A percentile compares a stretch with the other conserved stretches of the same genome.
phyloP scores from a whole-genome alignment of 1,140 invertebrate genomes.

The Pseudomyrmex dendroicus region DNA sequence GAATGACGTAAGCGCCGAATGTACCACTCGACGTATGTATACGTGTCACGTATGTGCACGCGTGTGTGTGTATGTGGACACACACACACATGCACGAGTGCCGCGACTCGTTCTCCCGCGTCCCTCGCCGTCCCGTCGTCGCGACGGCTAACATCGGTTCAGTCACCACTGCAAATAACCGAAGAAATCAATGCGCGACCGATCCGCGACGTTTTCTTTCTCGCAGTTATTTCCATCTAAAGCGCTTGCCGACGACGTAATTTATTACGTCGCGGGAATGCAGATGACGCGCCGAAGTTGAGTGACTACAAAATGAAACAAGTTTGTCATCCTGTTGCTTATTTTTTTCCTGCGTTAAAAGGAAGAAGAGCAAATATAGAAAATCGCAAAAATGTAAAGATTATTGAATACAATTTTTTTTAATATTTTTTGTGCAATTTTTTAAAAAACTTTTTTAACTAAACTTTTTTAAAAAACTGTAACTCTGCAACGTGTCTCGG shows the following conservation, averaged over 20 bases:
- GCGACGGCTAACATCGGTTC: conserved; percentile 56
- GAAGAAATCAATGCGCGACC: conserved; percentile 56
- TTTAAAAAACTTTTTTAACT: no score
- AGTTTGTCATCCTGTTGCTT: background rate
- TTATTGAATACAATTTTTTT: background rate
- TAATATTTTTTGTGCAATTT: background rate
- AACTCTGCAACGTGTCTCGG: no score
- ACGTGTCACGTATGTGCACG: background rate
- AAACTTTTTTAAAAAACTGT: background rate
- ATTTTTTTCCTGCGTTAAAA: background rate
- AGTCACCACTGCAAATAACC: conserved; percentile 73
- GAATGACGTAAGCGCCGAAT: conserved; percentile 76
- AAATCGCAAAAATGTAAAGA: background rate
- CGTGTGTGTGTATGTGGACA: background rate
- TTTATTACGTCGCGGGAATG: conserved; percentile 24
- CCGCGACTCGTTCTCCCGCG: conserved; percentile 7
- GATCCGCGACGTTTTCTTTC: conserved; percentile 11
- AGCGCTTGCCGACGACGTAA: conserved; percentile 21
- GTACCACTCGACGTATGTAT: conserved; percentile 34
- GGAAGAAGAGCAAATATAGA: background rate
- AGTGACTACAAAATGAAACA: background rate
- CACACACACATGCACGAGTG: background rate
- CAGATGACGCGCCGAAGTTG: background rate
- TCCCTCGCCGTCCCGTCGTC: conserved; percentile 7
- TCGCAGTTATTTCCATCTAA: background rate